Evolutionary conservation across 2,113 vertebrate genomes (phyloP), one percentile per base, ranked within the genome.

Genomic region (Syrrhaptes paradoxus): DNA sequence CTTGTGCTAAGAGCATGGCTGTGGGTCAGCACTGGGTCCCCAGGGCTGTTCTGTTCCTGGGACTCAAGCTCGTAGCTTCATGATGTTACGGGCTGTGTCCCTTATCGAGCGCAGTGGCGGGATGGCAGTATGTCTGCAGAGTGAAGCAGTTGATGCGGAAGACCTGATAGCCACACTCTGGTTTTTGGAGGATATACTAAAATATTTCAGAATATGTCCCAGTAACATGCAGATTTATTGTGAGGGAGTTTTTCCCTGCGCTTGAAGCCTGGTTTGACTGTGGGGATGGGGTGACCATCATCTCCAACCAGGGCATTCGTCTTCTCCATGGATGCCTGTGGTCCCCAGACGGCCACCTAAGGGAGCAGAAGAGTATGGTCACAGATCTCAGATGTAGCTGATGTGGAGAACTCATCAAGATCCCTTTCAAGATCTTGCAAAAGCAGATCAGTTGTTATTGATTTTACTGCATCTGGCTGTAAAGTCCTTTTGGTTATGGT

Each of bases 1-100:
- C 3, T 32, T 13, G 36, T 59, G 68, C 57, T 57, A 8, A 0
- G 2, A 38, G 55, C 0, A 0, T 57, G 45, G 67, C 59, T 65
- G 72, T 49, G 65, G 65, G 43, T 51, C 51, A 16, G 48, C 10
- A 51, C 73, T 51, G 48, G 29, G 14, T 67, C 38, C 65, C 25
- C 77, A 73, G 58, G 55, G 52, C 2, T 46, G 11, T 71, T 82
- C 73, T 67, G 51, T 54, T 54, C 38, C 59, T 73, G 22, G 57
- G 58, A 70, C 26, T 26, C 48, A 43, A 19, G 18, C 54, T 66
- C 6, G 3, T 36, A 45, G 66, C 67, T 80, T 41, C 54, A 29
- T 12, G 31, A 24, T 57, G 41, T 24, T 70, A 29, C 19, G 13
- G 78, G 48, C 45, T 21, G 5, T 3, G 1, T 26, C 59, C 51